phyloP scores from a whole-genome alignment of 2,888 invertebrate species.

The Blastobasis lacticolella region DNA sequence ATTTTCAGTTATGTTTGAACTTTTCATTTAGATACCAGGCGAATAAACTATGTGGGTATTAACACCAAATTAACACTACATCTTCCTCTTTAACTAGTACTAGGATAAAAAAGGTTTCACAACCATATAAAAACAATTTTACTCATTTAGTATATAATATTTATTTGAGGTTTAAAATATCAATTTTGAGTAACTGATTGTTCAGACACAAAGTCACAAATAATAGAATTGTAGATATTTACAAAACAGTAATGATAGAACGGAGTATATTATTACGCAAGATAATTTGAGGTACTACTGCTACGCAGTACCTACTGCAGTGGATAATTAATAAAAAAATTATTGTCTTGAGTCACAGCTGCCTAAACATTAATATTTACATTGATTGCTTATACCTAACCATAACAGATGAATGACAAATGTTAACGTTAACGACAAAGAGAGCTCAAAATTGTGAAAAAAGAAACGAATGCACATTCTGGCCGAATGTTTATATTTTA shows the following conservation, averaged over 20 bases:
- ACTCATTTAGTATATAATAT: constrained; percentile 9
- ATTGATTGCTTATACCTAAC: background rate
- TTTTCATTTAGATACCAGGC: no score
- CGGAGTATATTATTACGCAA: constrained; percentile 2
- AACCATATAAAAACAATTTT: no score
- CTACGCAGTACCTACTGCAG: background rate
- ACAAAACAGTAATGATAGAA: background rate
- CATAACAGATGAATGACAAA: no score
- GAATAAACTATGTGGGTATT: no score
- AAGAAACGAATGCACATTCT: no score
- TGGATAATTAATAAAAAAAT: background rate
- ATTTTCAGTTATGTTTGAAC: no score
- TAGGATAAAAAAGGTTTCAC: no score
- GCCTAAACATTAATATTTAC: background rate
- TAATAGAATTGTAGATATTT: background rate
- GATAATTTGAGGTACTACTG: background rate
- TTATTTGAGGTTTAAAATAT: constrained; percentile 31
- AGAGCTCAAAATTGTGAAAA: no score
- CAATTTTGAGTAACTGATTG: constrained; percentile 16
- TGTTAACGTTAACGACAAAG: no score
- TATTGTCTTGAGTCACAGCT: constrained; percentile 19
- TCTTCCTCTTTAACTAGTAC: no score
- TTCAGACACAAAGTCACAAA: constrained; percentile 8
- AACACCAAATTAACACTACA: no score
- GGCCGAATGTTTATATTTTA: no score